Base-by-base conservation (phyloP, 2,888 invertebrate genomes). In the Caenorhabditis plicata region DNA sequence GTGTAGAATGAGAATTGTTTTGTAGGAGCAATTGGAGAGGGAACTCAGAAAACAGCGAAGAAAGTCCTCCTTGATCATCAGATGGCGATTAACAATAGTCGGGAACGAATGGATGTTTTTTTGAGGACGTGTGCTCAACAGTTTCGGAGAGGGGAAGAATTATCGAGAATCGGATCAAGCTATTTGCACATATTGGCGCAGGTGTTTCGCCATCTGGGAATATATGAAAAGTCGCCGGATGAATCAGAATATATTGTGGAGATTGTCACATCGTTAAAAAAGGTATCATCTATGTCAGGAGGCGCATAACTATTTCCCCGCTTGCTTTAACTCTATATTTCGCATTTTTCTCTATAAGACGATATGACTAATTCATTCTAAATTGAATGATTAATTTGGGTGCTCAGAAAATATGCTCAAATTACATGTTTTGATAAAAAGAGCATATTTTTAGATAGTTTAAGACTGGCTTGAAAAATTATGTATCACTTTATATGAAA, bases 171-270 rank as follows among this genome's bases (percentile, higher is more conserved):
- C 42, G 42, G 20, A 1, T 51, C 47, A 27, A 61, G 61, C 32
- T 53, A 55, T 22, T 45, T 61, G 51, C 47, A 54, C 39, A 33
- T 61, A 22, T 32, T 61, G 2, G 51, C 61, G 4, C 61, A 61
- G 33, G 25, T 55, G 2, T 55, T 55, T 23, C 51, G 50, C 32
- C 50, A 55, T 19, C 31, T 61, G 11, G 54, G 51, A 15, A 27
- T 51, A 22, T 61, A 48, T 17, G 53, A 61, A 35, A 8, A 22
- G 25, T 33, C 26, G n/a, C 55, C 55, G 3, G 60, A 60, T 25
- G 26, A 42, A 11, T 60, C 60, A 3, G 39, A 46, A 11, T 15
- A 32, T 0, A n/a, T 60, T 8, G 32, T 50, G 4, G 46, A 50
- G 11, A 45, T 60, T 41, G 38, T 60, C 5, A 50, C 49, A 7